Evolutionary conservation across 1,140 invertebrate species (phyloP), one percentile per base, ranked within the genome.

Genomic region (Coelopa frigida): DNA sequence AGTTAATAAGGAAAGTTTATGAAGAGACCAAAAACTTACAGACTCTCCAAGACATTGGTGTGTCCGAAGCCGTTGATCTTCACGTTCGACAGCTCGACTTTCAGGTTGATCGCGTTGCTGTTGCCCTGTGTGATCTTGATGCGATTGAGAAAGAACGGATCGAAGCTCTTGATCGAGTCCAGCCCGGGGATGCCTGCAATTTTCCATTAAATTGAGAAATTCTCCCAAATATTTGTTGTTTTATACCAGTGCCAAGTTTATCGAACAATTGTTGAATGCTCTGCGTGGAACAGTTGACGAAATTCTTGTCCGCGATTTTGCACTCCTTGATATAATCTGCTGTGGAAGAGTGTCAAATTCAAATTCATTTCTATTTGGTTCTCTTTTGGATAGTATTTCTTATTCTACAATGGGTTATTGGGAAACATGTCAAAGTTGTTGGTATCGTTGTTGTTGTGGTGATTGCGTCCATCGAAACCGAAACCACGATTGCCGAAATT

Each of bases 121-220:
- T 80, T 78, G 27, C 78, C 79, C 71, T 82, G 79, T 18, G 81
- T 59, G 49, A 83, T 81, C 55, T 78, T 69, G 49, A 83, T 78
- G 64, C 77, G 73, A 11, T 75, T 75, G 32, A 83, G 73, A 48
- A 78, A 73, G 41, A 83, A 63, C n/a, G 81, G 81, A 66, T 83
- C 81, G 50, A 82, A 66, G 48, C 77, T 73, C 20, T 73, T 69
- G 40, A 82, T 70, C 18, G 56, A 50, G 60, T 73, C 54, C 41
- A 67, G 53, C n/a, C 66, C 63, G 31, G 66, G 61, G 29, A 70
- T 64, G 26, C 66, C 62, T 69, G 26, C 11, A 32, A 22, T 20
- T 11, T 4, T 18, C 31, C 7, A n/a, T 31, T 10, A 27, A n/a
- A 10, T 15, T 17, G 12, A 29, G 11, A 43, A 38, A 31, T 44